phyloP scores from a whole-genome alignment of 2,797 vertebrate species.

The Prunella strophiata region DNA sequence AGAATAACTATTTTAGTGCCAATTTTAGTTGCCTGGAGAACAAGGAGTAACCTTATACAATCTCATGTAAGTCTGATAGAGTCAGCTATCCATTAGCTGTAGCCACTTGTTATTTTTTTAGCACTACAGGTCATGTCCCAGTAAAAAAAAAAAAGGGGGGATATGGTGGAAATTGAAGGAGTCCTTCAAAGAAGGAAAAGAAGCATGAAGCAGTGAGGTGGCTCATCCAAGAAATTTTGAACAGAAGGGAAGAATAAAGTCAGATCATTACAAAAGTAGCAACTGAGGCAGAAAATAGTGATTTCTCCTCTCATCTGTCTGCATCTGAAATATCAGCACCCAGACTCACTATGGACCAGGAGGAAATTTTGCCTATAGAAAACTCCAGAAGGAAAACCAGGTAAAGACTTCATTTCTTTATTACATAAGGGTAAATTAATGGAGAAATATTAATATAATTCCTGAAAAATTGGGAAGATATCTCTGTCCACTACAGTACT shows the following conservation, averaged over 20 bases:
- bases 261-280: not conserved
- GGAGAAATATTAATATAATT: not conserved
- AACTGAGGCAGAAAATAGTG: not conserved
- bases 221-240: not conserved
- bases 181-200: not conserved
- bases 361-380: not conserved
- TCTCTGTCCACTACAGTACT: not conserved
- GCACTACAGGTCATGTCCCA: not conserved
- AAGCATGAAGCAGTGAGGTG: not conserved
- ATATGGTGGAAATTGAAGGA: not conserved
- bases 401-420: not conserved
- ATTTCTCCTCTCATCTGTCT: not conserved
- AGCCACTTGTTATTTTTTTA: not conserved
- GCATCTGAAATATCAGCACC: not conserved
- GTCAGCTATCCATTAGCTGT: not conserved
- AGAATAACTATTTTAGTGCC: not conserved
- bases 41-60: not conserved
- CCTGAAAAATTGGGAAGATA: not conserved
- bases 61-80: not conserved
- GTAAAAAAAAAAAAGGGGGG: not conserved
- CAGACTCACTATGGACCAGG: not conserved
- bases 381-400: not conserved
- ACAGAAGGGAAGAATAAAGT: not conserved
- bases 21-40: not conserved
- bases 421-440: not conserved